Conservation (phyloP, 2,888 invertebrate genomes). For the Ferdinandea cuprea region DNA sequence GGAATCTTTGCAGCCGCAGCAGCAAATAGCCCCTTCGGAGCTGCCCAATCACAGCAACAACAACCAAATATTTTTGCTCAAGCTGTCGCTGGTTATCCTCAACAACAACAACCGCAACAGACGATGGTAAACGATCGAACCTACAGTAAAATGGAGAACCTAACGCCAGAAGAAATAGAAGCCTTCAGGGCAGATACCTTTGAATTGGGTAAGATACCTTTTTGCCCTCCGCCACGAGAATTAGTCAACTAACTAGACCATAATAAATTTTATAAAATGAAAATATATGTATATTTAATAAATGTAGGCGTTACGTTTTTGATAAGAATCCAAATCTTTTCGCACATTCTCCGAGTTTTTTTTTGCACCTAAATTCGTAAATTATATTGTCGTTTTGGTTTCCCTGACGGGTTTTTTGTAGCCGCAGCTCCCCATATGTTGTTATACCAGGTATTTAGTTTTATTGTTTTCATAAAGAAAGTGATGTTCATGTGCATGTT, state of each 20-base stretch:
- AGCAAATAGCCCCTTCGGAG: slow-evolving; percentile 34
- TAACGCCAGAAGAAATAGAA: slow-evolving; percentile 86
- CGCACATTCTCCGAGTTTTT: too few species aligned
- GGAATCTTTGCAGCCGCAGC: slow-evolving; percentile 55
- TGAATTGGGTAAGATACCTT: slow-evolving; percentile 87
- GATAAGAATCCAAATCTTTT: too few species aligned
- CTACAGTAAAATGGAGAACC: slow-evolving; percentile 86
- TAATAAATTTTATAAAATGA: slow-evolving; percentile 6
- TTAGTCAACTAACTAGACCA: slow-evolving; percentile 76
- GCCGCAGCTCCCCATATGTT: too few species aligned
- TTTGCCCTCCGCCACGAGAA: slow-evolving; percentile 86
- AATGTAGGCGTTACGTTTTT: not conserved
- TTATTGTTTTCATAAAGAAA: too few species aligned
- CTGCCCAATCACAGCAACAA: slow-evolving; percentile 45
- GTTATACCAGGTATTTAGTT: too few species aligned
- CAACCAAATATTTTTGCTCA: slow-evolving; percentile 60
- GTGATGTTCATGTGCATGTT: too few species aligned
- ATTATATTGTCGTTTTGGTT: too few species aligned
- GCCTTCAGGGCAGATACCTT: slow-evolving; percentile 87
- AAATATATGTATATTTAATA: not conserved
- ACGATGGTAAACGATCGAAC: slow-evolving; percentile 70
- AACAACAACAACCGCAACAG: slow-evolving; percentile 75
- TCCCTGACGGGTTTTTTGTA: too few species aligned
- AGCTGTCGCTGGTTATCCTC: slow-evolving; percentile 62
- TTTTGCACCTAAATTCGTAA: too few species aligned